Conservation (phyloP, 92 coral and sea anemone genomes). For the Virgularia gustaviana region DNA sequence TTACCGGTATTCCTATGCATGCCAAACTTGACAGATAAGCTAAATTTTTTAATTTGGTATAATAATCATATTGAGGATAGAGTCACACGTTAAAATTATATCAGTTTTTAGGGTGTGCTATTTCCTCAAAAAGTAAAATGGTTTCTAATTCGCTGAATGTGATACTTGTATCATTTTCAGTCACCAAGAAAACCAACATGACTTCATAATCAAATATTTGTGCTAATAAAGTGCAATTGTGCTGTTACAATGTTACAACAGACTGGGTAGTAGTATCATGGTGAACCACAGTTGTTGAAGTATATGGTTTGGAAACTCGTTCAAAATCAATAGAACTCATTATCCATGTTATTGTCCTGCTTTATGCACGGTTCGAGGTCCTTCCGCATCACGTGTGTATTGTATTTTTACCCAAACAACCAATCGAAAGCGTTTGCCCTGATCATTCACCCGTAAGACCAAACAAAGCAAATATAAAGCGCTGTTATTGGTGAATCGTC, state of each 20-base stretch:
- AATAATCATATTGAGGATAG: constrained; percentile 81
- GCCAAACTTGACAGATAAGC: no score
- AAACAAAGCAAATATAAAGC: no score
- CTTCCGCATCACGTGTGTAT: no score
- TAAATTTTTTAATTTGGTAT: no score
- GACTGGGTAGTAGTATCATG: not conserved
- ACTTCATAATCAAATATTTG: not conserved
- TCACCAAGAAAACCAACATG: constrained; percentile 59
- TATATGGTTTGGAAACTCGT: not conserved
- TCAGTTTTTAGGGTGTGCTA: constrained; percentile 62
- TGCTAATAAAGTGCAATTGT: not conserved
- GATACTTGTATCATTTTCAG: constrained; percentile 51
- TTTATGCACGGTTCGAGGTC: no score
- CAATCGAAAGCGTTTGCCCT: no score
- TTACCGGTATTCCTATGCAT: no score
- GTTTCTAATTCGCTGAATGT: constrained; percentile 64
- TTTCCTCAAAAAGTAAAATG: constrained; percentile 61
- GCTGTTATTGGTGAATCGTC: no score
- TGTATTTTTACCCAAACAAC: no score
- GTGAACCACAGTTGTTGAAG: not conserved
- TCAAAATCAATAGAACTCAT: no score
- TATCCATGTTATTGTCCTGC: no score
- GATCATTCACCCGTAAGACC: no score
- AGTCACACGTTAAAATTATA: constrained; percentile 64
- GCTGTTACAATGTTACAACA: not conserved